These are phyloP conservation scores for Trachythela sp. DNA, from an alignment of 64 coral and sea anemone genomes.

Conservation along the genomic window DNA sequence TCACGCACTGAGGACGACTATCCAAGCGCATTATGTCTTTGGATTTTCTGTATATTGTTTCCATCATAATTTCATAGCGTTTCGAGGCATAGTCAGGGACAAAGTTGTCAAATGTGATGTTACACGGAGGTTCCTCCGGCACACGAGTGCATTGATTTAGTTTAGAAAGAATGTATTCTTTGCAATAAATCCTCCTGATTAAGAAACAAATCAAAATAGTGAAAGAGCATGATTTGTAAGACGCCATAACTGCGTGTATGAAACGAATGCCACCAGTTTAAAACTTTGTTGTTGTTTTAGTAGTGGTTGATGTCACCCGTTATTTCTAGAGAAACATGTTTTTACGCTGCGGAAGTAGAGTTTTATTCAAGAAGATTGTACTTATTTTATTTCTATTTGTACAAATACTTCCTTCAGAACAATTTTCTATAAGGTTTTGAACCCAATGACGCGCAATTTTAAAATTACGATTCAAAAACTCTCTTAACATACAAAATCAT, in stretches of 20 bases:
- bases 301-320: background rate
- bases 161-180: background rate
- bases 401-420: no score
- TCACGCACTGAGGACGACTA: background rate
- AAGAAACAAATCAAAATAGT: background rate
- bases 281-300: background rate
- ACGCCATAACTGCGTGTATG: background rate
- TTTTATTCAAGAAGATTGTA: background rate
- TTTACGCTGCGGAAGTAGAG: background rate
- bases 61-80: conserved; percentile 5
- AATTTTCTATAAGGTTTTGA: no score
- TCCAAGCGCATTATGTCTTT: background rate
- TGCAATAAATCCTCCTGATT: background rate
- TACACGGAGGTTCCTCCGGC: background rate
- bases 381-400: no score
- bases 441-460: no score
- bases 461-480: no score
- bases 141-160: background rate
- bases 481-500: no score
- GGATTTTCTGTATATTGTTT: background rate
- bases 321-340: background rate
- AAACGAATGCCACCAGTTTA: background rate
- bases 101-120: background rate
- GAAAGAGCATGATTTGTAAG: background rate
- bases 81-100: conserved; percentile 1